These are phyloP conservation scores for Colaptes auratus DNA, from an alignment of 2,113 vertebrate genomes.

Conservation along the genomic window DNA sequence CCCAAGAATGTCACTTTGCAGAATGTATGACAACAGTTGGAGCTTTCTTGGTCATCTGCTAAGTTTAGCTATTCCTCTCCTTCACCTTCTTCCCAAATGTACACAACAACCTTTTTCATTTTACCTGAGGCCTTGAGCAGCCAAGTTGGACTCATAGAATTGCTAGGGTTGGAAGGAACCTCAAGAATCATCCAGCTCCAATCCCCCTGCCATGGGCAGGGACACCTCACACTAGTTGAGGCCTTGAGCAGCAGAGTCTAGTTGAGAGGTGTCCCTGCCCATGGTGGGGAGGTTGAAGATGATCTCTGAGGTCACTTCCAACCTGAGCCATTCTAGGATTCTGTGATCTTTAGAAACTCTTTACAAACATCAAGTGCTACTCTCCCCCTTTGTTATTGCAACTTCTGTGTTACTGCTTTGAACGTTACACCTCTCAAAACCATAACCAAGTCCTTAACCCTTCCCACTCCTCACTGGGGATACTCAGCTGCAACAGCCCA, in stretches of 20 bases:
- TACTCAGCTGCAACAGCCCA: not conserved
- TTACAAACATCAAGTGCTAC: not conserved
- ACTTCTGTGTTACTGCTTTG: not conserved
- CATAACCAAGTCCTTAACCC: not conserved
- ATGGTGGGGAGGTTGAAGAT: no score
- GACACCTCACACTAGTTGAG: no score
- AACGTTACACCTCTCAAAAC: not conserved
- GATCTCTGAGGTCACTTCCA: no score
- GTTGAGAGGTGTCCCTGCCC: no score
- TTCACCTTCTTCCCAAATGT: not conserved
- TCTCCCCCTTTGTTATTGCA: not conserved
- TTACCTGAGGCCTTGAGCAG: no score
- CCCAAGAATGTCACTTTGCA: not conserved
- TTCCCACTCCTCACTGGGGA: not conserved
- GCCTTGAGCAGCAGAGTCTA: no score
- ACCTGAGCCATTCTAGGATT: no score
- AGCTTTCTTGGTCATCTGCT: not conserved
- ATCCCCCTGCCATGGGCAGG: no score
- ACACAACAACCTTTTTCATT: not conserved
- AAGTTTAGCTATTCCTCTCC: not conserved
- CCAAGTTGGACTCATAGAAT: no score
- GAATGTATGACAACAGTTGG: not conserved
- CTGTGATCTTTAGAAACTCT: not conserved
- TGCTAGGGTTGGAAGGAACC: no score
- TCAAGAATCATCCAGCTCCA: no score